Evolutionary conservation across 2,113 vertebrate genomes (phyloP), one percentile per base, ranked within the genome.

Genomic region (Monopterus albus): DNA sequence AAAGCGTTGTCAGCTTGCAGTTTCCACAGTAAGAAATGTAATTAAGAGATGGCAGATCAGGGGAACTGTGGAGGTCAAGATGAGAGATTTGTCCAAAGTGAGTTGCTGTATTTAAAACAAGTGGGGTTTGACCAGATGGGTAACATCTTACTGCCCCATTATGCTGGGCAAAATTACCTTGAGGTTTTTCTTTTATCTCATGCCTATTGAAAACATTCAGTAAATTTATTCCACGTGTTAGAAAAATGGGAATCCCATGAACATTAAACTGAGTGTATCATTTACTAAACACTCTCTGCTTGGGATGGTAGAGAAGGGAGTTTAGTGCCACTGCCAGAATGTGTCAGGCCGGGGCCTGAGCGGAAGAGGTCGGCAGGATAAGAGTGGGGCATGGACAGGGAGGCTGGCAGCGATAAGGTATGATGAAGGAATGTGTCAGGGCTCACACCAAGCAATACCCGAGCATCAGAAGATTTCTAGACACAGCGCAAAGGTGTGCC

Each of bases 241-340:
- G 55, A 66, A 72, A 60, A 80, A 84, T n/a, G 81, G 84, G 85
- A 89, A 89, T 90, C 90, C 85, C 86, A 72, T 73, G 70, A 87
- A 81, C 78, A 79, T 66, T 72, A 79, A 85, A 83, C 79, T 53
- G 50, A 79, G 78, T 81, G 76, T 74, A 86, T 88, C 75, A 74
- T 86, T 80, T 83, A 84, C 78, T 69, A 88, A 79, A 61, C 20
- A 7, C 72, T 79, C 66, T 81, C 65, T 53, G 35, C 67, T 73
- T 49, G 35, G 79, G 33, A 18, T 49, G 72, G 58, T 69, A 56
- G 66, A 75, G 63, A 55, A 29, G 58, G 47, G 42, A 65, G 55
- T 29, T 73, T 42, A 62, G 58, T 78, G 65, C 73, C 55, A 43
- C 59, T 68, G 78, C 76, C 71, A 79, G 73, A 76, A 51, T 6